phyloP scores from a whole-genome alignment of 2,113 vertebrate species.

The Chiloscyllium plagiosum region DNA sequence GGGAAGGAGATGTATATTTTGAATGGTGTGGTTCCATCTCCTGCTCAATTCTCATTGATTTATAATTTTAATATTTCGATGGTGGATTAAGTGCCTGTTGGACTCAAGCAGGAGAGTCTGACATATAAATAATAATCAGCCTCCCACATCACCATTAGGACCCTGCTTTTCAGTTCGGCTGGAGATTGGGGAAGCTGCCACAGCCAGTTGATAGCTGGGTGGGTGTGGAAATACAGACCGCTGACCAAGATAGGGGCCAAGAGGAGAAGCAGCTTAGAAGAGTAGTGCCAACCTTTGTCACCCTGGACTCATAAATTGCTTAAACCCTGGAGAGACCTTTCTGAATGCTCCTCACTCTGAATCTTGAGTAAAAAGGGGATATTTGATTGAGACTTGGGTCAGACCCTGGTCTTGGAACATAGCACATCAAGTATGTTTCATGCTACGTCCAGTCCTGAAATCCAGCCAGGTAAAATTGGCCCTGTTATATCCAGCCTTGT shows the following conservation, averaged over 20 bases:
- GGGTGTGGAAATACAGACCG: too few species aligned
- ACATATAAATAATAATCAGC: too few species aligned
- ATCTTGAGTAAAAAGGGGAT: not conserved
- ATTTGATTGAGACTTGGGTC: not conserved
- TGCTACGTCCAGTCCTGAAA: too few species aligned
- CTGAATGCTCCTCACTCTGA: not conserved
- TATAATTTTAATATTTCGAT: too few species aligned
- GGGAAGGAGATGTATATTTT: not conserved
- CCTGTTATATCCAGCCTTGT: too few species aligned
- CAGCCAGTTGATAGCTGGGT: too few species aligned
- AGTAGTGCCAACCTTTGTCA: not conserved
- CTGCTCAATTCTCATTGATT: too few species aligned
- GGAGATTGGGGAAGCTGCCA: not conserved
- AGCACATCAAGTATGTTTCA: not conserved
- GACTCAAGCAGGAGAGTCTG: too few species aligned
- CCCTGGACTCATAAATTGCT: not conserved
- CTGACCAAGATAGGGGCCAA: not conserved
- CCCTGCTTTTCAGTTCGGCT: not conserved
- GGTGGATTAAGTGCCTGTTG: too few species aligned
- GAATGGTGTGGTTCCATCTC: too few species aligned
- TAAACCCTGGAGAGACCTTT: not conserved
- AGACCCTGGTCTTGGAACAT: not conserved
- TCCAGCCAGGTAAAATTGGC: too few species aligned
- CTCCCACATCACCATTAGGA: too few species aligned
- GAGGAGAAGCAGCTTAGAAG: not conserved